Conservation (phyloP, 2,888 invertebrate genomes). For the Clitarchus hookeri region DNA sequence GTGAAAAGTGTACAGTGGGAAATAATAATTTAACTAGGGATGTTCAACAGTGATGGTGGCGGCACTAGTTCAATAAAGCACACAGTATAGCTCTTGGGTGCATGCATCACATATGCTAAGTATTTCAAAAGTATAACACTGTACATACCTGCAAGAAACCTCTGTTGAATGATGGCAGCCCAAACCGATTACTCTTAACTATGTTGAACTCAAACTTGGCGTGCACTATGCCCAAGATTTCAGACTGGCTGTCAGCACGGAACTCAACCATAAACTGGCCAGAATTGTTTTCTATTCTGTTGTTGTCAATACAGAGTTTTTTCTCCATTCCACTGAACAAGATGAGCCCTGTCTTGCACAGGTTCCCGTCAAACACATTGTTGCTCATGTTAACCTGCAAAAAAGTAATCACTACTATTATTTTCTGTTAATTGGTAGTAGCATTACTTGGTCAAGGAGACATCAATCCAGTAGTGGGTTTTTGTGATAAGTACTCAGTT, state of each 20-base stretch:
- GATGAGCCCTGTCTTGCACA: slow-evolving; percentile 79
- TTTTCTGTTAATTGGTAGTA: not conserved
- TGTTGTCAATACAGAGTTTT: slow-evolving; percentile 80
- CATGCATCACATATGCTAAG: no score
- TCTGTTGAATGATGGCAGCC: slow-evolving; percentile 33
- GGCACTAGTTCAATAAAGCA: no score
- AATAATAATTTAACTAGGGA: no score
- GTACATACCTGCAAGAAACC: slow-evolving; percentile 43
- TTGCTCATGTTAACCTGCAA: slow-evolving; percentile 75
- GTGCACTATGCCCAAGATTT: slow-evolving; percentile 82
- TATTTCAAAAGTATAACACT: not conserved
- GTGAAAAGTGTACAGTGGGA: no score
- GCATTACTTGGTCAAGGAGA: no score
- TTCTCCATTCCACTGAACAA: slow-evolving; percentile 96
- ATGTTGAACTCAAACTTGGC: slow-evolving; percentile 80
- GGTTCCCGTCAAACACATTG: slow-evolving; percentile 83
- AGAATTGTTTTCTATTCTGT: slow-evolving; percentile 77
- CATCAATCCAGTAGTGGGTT: no score
- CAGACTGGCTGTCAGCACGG: slow-evolving; percentile 88
- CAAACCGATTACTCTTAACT: slow-evolving; percentile 68
- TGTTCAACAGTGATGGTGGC: no score
- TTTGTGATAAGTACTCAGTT: no score
- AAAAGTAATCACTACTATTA: not conserved
- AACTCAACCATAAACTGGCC: slow-evolving; percentile 87
- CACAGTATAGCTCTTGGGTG: no score